A percentile compares a stretch with the other conserved stretches of the same genome.
Conservation (phyloP, 1,140 invertebrate species). For the Sycophila sp. region DNA sequence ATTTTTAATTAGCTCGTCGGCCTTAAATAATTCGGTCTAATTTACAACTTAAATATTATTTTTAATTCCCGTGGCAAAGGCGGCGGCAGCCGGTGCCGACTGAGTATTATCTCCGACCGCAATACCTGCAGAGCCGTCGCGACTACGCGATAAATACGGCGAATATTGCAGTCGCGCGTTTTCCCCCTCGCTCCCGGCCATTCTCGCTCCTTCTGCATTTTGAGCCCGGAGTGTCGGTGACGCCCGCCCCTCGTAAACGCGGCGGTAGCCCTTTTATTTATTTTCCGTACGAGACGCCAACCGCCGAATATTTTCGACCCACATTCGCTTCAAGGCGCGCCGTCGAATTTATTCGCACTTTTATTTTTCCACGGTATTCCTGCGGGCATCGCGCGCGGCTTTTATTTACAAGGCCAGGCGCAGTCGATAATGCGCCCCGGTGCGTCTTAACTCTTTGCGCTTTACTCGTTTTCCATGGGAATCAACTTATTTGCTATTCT, state of each 20-base stretch:
- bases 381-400: too few species aligned
- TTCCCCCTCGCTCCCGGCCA: background rate
- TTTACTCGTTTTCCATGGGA: too few species aligned
- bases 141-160: slow-evolving; percentile 46
- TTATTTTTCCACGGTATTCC: background rate
- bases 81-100: background rate
- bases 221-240: background rate
- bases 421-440: too few species aligned
- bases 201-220: background rate
- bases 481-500: too few species aligned
- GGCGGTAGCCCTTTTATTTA: background rate
- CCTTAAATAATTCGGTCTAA: slow-evolving; percentile 11
- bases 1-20: background rate
- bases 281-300: background rate
- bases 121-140: slow-evolving; percentile 32
- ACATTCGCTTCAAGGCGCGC: background rate
- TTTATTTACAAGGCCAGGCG: too few species aligned
- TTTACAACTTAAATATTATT: slow-evolving; percentile 18
- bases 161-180: slow-evolving; percentile 44
- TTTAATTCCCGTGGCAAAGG: background rate
- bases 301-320: background rate
- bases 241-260: background rate
- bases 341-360: background rate
- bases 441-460: too few species aligned
- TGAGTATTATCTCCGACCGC: slow-evolving; percentile 25